Percentiles rank a stretch among this genome's conserved stretches.
Evolutionary conservation across 2,888 invertebrate genomes (phyloP).

Genomic region (Drosophila mayaguana): DNA sequence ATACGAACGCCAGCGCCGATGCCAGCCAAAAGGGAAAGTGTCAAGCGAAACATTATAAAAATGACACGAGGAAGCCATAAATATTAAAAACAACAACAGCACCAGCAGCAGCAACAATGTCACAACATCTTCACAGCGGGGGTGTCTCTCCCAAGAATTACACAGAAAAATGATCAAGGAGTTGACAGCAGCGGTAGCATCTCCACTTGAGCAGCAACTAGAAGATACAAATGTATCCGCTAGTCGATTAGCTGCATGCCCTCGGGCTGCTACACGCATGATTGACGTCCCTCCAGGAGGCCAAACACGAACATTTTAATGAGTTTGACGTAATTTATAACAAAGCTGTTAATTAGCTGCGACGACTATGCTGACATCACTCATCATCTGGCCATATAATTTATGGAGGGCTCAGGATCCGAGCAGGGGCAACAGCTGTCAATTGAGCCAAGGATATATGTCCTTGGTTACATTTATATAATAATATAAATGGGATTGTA

Average conservation of each 20-base stretch:
- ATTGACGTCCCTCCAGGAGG: conserved; percentile 71
- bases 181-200: conserved; percentile 61
- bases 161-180: conserved; percentile 69
- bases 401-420: conserved; percentile 51
- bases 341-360: conserved; percentile 85
- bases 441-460: not conserved
- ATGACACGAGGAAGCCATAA: conserved; percentile 84
- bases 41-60: conserved; percentile 83
- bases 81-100: conserved; percentile 71
- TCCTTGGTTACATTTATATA: not conserved
- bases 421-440: conserved; percentile 42
- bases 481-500: not conserved
- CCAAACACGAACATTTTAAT: conserved; percentile 65
- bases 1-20: conserved; percentile 46
- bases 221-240: conserved; percentile 78
- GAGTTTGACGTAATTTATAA: conserved; percentile 83
- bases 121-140: conserved; percentile 74
- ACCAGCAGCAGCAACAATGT: conserved; percentile 71
- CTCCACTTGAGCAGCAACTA: conserved; percentile 48
- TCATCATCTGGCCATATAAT: conserved; percentile 81
- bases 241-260: conserved; percentile 22
- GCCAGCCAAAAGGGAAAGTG: conserved; percentile 78
- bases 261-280: conserved; percentile 73
- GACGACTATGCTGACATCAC: conserved; percentile 78
- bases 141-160: conserved; percentile 53